A percentile compares a stretch with the other conserved stretches of the same genome.
phyloP scores from a whole-genome alignment of 2,113 vertebrate species.

The Mobula birostris region DNA sequence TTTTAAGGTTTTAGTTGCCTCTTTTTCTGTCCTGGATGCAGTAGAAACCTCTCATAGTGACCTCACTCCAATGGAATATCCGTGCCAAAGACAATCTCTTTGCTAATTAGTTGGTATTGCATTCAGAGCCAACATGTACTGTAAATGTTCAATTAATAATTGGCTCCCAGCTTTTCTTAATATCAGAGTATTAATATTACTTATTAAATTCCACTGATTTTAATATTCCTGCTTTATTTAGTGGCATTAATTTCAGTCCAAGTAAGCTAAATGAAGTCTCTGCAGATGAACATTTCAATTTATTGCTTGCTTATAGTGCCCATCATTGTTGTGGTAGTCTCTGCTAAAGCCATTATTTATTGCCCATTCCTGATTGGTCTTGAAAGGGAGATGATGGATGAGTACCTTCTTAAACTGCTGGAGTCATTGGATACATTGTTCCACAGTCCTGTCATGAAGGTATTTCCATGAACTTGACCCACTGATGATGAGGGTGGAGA shows the following conservation, averaged over 20 bases:
- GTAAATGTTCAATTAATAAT: conserved; percentile 1
- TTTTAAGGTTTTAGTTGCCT: not conserved
- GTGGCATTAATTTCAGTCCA: not conserved
- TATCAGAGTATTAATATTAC: conserved; percentile 18
- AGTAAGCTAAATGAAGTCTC: not conserved
- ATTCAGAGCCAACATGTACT: not conserved
- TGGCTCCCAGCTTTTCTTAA: not conserved
- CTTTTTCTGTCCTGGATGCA: not conserved
- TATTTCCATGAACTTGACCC: too few relatives aligned
- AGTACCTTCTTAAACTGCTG: too few relatives aligned
- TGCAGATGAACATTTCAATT: not conserved
- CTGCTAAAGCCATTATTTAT: too few relatives aligned
- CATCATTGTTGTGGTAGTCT: not conserved
- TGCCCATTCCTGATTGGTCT: too few relatives aligned
- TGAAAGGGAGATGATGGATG: too few relatives aligned
- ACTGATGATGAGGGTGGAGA: too few relatives aligned
- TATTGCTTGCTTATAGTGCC: too few relatives aligned
- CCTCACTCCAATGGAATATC: not conserved
- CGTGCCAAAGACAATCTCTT: not conserved
- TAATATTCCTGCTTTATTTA: conserved; percentile 6
- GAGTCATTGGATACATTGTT: too few relatives aligned
- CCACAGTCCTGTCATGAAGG: too few relatives aligned
- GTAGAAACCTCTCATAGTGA: not conserved
- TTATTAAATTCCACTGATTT: not conserved
- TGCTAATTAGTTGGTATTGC: not conserved